These are phyloP conservation scores for Caiman crocodilus DNA, from an alignment of 2,797 vertebrate genomes.

Conservation along the genomic window DNA sequence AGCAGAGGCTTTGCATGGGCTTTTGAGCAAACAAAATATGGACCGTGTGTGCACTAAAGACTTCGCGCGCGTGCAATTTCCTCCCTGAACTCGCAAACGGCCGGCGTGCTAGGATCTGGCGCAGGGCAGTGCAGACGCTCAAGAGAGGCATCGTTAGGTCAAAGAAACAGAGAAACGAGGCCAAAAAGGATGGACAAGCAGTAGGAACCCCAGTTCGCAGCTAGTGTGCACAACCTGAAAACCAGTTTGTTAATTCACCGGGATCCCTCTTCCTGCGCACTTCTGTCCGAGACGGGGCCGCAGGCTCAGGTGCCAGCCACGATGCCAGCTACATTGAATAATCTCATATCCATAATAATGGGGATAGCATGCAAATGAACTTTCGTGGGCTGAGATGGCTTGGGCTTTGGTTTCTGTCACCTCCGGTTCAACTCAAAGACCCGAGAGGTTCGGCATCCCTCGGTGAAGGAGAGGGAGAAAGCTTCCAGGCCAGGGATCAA, in stretches of 20 bases:
- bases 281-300: neutral
- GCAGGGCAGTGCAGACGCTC: neutral
- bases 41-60: constrained; percentile 68
- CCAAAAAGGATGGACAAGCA: neutral
- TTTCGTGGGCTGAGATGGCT: neutral
- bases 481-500: neutral
- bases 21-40: constrained; percentile 74
- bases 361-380: neutral
- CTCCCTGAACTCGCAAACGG: constrained; percentile 47
- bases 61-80: constrained; percentile 70
- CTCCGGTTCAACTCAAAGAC: neutral
- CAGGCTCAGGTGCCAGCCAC: neutral
- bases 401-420: neutral
- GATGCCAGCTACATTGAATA: constrained; percentile 14
- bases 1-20: constrained; percentile 35
- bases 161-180: neutral
- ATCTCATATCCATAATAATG: neutral
- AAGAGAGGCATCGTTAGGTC: neutral
- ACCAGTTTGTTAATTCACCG: neutral
- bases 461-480: neutral
- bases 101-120: constrained; percentile 40
- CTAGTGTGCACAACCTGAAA: neutral
- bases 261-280: neutral
- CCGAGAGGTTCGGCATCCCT: neutral
- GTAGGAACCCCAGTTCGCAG: neutral